Evolutionary conservation across 2,113 vertebrate species (phyloP), one percentile per base, ranked within the genome.

Genomic region (Podarcis raffonei): DNA sequence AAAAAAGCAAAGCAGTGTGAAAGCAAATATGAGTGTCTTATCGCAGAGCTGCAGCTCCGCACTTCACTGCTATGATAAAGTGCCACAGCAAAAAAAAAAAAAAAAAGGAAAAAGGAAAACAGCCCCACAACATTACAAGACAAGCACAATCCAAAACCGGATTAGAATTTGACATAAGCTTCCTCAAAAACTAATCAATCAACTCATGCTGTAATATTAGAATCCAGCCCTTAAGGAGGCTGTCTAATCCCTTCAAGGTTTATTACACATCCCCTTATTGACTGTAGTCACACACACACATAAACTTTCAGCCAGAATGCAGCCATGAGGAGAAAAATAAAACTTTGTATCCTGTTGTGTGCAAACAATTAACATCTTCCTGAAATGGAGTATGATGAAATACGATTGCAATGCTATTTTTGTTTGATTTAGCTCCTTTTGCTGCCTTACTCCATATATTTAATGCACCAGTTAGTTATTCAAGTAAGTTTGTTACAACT

Each of bases 151-250:
- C 97, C 97, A 96, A 97, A 99, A 97, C 97, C 91, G 97, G 98
- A 98, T 98, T 98, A 98, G 97, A 97, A 98, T 98, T 98, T 98
- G 98, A 98, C 98, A 98, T 98, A 98, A 98, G 98, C 98, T 98
- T 97, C 95, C 97, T 98, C 96, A 98, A 98, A 98, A 98, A 98
- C 97, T 97, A 97, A 99, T 98, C 98, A 98, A 98, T 99, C 98
- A 98, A 97, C 93, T 96, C 95, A 94, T 96, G 97, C 96, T 95
- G 97, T 95, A 98, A 98, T 97, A 98, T 97, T 97, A 98, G 97
- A 97, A 97, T 96, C 96, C 94, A 90, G 95, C 95, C 98, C 98
- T 98, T 98, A 97, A 97, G 96, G 96, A 96, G 96, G 95, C 89
- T 94, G 96, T 95, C 96, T 97, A 98, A 99, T 98, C 98, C 97